Base-by-base conservation (phyloP, 2,888 invertebrate genomes). In the Salticus scenicus region DNA sequence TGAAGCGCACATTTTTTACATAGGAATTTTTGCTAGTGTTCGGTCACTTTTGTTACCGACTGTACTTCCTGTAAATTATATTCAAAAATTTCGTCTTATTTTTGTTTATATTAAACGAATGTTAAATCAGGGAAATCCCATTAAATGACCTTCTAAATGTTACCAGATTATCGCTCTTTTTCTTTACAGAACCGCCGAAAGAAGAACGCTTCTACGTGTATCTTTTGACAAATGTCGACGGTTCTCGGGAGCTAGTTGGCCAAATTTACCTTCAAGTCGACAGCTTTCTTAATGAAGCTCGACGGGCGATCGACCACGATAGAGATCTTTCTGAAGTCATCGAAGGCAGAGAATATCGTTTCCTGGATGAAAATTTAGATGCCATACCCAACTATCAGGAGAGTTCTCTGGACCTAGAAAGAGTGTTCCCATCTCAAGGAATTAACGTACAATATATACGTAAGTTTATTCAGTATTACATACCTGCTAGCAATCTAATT, bases 391-490 rank as follows among this genome's bases (percentile, higher is more conserved):
- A 7, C 1, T 84, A 74, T 20, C 85, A 81, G 14, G 87, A 87
- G 37, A 83, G 78, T 20, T 79, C 87, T 4, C 41, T 87, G 4
- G 67, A 76, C 33, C 71, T 88, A 0, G 88, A 88, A 24, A 74
- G 88, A 20, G 69, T 89, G n/a, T 89, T 86, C 70, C 88, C 88
- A 27, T 73, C 88, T 12, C 88, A 88, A n/a, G 88, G 84, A 5
- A 88, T 89, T 12, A 87, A 88, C 31, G 86, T 89, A 17, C 88
- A 87, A 41, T 79, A 82, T 12, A 24, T 77, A 41, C 67, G 83
- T 83, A 66, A 70, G 84, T 79, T 41, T 0, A 4, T 64, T 10
- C 24, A 10, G 37, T n/a, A n/a, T n/a, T n/a, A n/a, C n/a, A n/a
- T n/a, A n/a, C n/a, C n/a, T n/a, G n/a, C n/a, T n/a, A n/a, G n/a